Base-by-base conservation (phyloP, 2,797 vertebrate species). In the Scleropages formosus region DNA sequence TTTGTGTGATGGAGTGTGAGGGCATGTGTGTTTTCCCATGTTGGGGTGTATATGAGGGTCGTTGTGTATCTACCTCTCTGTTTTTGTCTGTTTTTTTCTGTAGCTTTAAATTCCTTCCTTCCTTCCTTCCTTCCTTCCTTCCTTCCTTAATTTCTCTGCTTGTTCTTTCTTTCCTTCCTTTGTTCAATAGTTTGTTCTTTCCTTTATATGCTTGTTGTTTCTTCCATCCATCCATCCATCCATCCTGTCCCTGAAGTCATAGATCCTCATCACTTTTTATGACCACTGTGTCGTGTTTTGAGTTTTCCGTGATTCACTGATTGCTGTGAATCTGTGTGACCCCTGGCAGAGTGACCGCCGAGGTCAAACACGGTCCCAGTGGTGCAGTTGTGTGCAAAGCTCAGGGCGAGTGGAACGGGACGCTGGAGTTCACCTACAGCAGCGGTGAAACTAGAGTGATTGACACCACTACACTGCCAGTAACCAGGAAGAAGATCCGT, bases 371-470 rank as follows among this genome's bases (percentile, higher is more conserved):
- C 88, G 95, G 93, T 77, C 93, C 92, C 0, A 97, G 94, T 0
- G 94, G 92, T 84, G 95, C 92, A 78, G 91, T 98, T 0, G 94
- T 98, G 1, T 98, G 96, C 82, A 97, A 95, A 85, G 96, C 94
- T 0, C 96, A 98, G 73, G 96, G 97, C n/a, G 95, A 98, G 22
- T 98, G 97, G 97, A 98, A 97, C 0, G 96, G 97, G 9, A 91
- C 85, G 0, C 87, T 98, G 80, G 96, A 98, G 83, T 98, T 98
- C 84, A 96, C 94, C 3, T 96, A 97, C 85, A 96, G 88, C 91
- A 96, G 89, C 0, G 95, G 96, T 11, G 96, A 98, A 67, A 96
- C 94, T 92, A 97, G 95, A 90, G 91, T 95, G 68, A 94, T 98
- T 0, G 95, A 98, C 89, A 96, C 95, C 0, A 83, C 86, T 78